phyloP scores from a whole-genome alignment of 2,888 invertebrate species.

The Pammene aurita region DNA sequence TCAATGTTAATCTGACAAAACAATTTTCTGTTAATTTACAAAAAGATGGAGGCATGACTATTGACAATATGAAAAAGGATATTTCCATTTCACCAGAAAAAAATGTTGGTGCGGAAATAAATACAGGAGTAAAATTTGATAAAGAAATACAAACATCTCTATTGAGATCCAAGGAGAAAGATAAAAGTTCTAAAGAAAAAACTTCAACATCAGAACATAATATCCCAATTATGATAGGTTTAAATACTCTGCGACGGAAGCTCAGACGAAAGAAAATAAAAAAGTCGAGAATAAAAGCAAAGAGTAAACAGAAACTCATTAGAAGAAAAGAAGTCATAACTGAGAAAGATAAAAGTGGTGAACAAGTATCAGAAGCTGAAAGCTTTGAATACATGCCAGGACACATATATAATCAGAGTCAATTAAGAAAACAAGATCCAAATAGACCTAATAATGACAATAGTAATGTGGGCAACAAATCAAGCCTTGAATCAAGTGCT shows the following conservation, averaged over 20 bases:
- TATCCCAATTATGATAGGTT: slow-evolving; percentile 66
- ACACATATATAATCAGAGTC: slow-evolving; percentile 82
- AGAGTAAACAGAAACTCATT: slow-evolving; percentile 50
- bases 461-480: slow-evolving; percentile 67
- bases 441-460: slow-evolving; percentile 45
- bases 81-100: slow-evolving; percentile 63
- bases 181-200: slow-evolving; percentile 43
- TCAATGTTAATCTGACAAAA: slow-evolving; percentile 76
- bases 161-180: slow-evolving; percentile 49
- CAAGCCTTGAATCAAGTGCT: slow-evolving; percentile 75
- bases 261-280: slow-evolving; percentile 60
- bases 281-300: slow-evolving; percentile 54
- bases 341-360: slow-evolving; percentile 62
- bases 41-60: slow-evolving; percentile 64
- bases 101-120: slow-evolving; percentile 50
- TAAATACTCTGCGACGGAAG: slow-evolving; percentile 66
- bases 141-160: slow-evolving; percentile 74
- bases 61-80: slow-evolving; percentile 63
- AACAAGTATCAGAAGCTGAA: slow-evolving; percentile 82
- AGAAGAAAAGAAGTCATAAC: slow-evolving; percentile 53
- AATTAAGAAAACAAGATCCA: slow-evolving; percentile 55
- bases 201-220: slow-evolving; percentile 50
- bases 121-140: slow-evolving; percentile 55
- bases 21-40: slow-evolving; percentile 78
- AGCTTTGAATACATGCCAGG: slow-evolving; percentile 87